Evolutionary conservation across 2,888 invertebrate genomes (phyloP).

Genomic region (Venusia cambrica): DNA sequence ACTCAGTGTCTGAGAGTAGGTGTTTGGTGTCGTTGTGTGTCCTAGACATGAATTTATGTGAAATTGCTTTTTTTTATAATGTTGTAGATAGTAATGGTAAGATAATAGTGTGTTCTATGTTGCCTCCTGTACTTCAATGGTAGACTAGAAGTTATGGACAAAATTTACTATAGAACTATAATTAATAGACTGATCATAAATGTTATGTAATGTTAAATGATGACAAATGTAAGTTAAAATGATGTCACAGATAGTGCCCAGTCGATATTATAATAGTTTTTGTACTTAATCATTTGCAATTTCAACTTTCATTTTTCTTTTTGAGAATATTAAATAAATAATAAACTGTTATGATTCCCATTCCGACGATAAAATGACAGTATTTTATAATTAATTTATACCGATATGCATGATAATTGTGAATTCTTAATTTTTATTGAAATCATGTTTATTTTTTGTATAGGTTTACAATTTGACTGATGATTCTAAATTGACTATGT

Average conservation of each 20-base stretch:
- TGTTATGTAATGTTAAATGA: constrained; percentile 80
- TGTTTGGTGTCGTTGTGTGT: no score
- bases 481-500: constrained; percentile 57
- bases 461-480: constrained; percentile 74
- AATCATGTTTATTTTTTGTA: constrained; percentile 70
- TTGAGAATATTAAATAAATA: constrained; percentile 49
- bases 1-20: no score
- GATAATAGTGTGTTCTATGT: constrained; percentile 65
- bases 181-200: constrained; percentile 80
- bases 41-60: constrained; percentile 62
- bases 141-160: constrained; percentile 74
- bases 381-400: constrained; percentile 75
- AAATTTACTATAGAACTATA: constrained; percentile 74
- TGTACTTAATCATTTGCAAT: constrained; percentile 75
- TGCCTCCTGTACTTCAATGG: constrained; percentile 61
- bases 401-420: constrained; percentile 54
- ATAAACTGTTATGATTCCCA: constrained; percentile 46
- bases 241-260: constrained; percentile 58
- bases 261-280: constrained; percentile 45
- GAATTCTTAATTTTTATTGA: constrained; percentile 59
- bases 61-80: constrained; percentile 62
- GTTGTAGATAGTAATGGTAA: constrained; percentile 63
- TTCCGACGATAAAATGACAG: constrained; percentile 69
- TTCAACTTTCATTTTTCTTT: constrained; percentile 77
- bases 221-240: constrained; percentile 77